Evolutionary conservation across 2,888 invertebrate genomes (phyloP).

Genomic region (Drosophila anomelani): DNA sequence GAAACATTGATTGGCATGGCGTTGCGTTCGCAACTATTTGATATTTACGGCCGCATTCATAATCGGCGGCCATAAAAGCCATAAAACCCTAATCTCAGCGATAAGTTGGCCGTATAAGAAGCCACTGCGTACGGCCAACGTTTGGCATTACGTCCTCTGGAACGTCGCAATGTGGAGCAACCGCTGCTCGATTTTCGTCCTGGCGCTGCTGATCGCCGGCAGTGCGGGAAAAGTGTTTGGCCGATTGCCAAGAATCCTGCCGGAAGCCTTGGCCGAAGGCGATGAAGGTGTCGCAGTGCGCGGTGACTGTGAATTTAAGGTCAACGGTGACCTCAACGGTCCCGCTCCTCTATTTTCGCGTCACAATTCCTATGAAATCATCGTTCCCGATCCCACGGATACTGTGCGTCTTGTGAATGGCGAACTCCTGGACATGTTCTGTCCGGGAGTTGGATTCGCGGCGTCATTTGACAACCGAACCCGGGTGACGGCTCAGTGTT

Average conservation of each 20-base stretch:
- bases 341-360: constrained; percentile 87
- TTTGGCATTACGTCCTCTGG: constrained; percentile 40
- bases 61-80: constrained; percentile 25
- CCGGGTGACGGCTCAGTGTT: constrained; percentile 76
- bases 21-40: not conserved
- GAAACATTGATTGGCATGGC: constrained; percentile 23
- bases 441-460: constrained; percentile 71
- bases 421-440: constrained; percentile 79
- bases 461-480: constrained; percentile 59
- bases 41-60: constrained; percentile 17
- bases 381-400: constrained; percentile 75
- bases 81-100: constrained; percentile 14
- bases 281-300: constrained; percentile 63
- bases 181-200: constrained; percentile 45
- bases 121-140: not conserved
- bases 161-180: constrained; percentile 55
- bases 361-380: constrained; percentile 77
- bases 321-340: constrained; percentile 82
- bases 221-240: constrained; percentile 12
- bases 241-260: constrained; percentile 55
- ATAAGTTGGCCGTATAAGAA: constrained; percentile 54
- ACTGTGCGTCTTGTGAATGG: constrained; percentile 73
- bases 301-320: constrained; percentile 72
- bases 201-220: constrained; percentile 52
- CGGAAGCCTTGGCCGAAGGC: constrained; percentile 42